Evolutionary conservation across 2,888 invertebrate genomes (phyloP).

Genomic region (Anticlea derivata): DNA sequence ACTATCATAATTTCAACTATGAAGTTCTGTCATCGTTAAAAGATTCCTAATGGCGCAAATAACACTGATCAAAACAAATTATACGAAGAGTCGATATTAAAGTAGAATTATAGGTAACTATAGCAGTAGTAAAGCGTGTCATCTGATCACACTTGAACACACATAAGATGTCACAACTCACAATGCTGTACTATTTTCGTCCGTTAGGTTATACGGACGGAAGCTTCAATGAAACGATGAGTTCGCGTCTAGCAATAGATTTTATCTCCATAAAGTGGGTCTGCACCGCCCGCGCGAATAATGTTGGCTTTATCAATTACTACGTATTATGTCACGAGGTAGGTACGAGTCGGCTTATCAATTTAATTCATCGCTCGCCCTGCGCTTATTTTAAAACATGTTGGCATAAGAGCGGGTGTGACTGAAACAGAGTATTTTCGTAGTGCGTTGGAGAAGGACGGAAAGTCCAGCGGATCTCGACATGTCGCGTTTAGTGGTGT

Average conservation of each 20-base stretch:
- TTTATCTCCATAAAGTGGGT: slow-evolving; percentile 26
- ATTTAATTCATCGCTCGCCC: slow-evolving; percentile 66
- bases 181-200: slow-evolving; percentile 21
- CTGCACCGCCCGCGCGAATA: slow-evolving; percentile 37
- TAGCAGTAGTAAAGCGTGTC: slow-evolving; percentile 8
- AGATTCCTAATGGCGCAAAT: too few relatives aligned
- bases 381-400: slow-evolving; percentile 56
- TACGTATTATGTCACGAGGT: slow-evolving; percentile 62
- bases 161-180: slow-evolving; percentile 23
- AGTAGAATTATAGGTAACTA: too few relatives aligned
- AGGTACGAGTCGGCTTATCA: slow-evolving; percentile 53
- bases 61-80: too few relatives aligned
- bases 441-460: slow-evolving; percentile 36
- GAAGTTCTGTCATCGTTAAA: too few relatives aligned
- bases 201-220: slow-evolving; percentile 14
- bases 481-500: slow-evolving; percentile 68
- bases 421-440: slow-evolving; percentile 22
- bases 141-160: slow-evolving; percentile 7
- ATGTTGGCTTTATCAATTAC: slow-evolving; percentile 65
- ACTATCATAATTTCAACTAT: too few relatives aligned
- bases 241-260: slow-evolving; percentile 28
- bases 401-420: slow-evolving; percentile 45
- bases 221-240: slow-evolving; percentile 25
- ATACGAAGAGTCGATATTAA: too few relatives aligned
- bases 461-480: slow-evolving; percentile 49